A percentile compares a stretch with the other conserved stretches of the same genome.
phyloP scores from a whole-genome alignment of 2,113 vertebrate species.

The Taxidea taxus region DNA sequence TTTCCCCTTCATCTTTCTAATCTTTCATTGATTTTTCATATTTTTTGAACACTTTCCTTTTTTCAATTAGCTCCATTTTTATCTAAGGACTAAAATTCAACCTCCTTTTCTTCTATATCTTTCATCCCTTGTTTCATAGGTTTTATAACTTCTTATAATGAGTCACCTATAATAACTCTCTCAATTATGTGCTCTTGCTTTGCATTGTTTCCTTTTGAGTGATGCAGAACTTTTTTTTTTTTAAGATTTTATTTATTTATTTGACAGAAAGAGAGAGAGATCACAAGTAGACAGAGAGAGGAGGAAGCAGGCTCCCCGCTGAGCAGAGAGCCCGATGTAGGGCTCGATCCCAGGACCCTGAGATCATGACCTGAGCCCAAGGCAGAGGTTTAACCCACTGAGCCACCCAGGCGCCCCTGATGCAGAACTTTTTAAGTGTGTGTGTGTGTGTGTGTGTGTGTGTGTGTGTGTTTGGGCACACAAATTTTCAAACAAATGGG shows the following conservation, averaged over 20 bases:
- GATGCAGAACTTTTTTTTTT: background rate
- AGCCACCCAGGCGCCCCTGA: too few species aligned
- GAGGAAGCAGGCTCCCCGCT: too few species aligned
- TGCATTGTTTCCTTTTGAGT: background rate
- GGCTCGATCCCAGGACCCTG: too few species aligned
- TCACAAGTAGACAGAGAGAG: too few species aligned
- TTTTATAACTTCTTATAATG: background rate
- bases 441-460: background rate
- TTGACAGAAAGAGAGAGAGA: too few species aligned
- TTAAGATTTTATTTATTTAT: too few species aligned
- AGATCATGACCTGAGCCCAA: too few species aligned
- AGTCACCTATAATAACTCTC: background rate
- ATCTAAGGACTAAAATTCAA: background rate
- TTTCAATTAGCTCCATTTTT: background rate
- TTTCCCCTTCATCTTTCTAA: slow-evolving; percentile 33
- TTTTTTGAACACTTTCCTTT: background rate
- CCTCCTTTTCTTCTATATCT: background rate
- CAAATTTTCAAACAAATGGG: background rate
- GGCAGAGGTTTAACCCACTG: too few species aligned
- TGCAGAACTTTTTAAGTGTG: background rate
- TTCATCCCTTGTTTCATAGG: background rate
- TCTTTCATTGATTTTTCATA: slow-evolving; percentile 27
- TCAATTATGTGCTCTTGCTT: background rate
- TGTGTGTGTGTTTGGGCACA: too few species aligned
- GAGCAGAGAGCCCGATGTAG: too few species aligned